Base-by-base conservation (phyloP, 2,113 vertebrate species). In the Perccottus glenii region DNA sequence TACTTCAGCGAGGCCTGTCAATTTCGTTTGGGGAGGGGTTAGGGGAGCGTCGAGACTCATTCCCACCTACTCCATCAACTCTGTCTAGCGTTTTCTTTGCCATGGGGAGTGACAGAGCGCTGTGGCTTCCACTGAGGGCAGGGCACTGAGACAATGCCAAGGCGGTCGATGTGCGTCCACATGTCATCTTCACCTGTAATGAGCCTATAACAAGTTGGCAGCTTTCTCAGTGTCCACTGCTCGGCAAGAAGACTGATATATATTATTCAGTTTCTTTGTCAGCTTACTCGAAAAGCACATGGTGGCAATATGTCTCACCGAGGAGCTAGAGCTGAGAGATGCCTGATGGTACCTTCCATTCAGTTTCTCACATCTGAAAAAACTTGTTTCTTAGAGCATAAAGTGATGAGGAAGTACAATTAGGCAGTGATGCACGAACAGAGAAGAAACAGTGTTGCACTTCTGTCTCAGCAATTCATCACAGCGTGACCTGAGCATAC, bases 171-270 rank as follows among this genome's bases (percentile, higher is more conserved):
- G 83, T 70, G 77, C 81, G 76, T 77, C 85, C 72, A 75, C 87
- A 85, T 88, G 84, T 91, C 88, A 91, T 82, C 88, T 80, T 73
- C 85, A 85, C 87, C 81, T 88, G 86, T 89, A 91, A 92, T 88
- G 88, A 92, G 88, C 83, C 84, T 60, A 80, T 90, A 90, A 87
- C 85, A 83, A 87, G 86, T 81, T 83, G 85, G 87, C 82, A 83
- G 81, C 77, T 64, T 78, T 55, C 75, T 83, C 78, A 27, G 67
- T 78, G 78, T 73, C 82, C 80, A 40, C 60, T 62, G 73, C 77
- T 75, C 68, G 1, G 59, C 76, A 57, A 65, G 63, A 70, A 71
- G 74, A 85, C 70, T 73, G 77, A 88, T 81, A 89, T 89, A 80
- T 85, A 88, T 90, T 88, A 89, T 88, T 89, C 83, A 88, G 77